Conservation (phyloP, 1,140 invertebrate species). For the Hermetia illucens region DNA sequence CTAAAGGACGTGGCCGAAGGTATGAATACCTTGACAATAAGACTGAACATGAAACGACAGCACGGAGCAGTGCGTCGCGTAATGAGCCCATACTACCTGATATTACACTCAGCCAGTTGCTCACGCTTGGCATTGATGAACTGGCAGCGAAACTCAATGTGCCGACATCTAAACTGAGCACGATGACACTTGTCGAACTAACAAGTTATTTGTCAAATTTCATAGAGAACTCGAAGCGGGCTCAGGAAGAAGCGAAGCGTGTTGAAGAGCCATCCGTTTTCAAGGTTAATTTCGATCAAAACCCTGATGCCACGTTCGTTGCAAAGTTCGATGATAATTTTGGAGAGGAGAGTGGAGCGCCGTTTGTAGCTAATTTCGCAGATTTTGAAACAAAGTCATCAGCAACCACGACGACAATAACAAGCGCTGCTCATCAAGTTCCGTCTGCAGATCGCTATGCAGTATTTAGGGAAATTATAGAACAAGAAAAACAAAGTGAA, state of each 20-base stretch:
- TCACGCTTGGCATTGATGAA: conserved; percentile 64
- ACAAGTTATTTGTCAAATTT: conserved; percentile 60
- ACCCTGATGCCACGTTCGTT: conserved; percentile 24
- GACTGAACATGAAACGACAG: conserved; percentile 29
- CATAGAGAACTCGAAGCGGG: conserved; percentile 34
- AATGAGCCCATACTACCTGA: conserved; percentile 38
- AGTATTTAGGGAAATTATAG: conserved; percentile 67
- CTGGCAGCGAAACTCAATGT: conserved; percentile 59
- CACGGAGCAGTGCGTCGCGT: conserved; percentile 15
- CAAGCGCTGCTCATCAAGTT: conserved; percentile 17
- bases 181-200: conserved; percentile 69
- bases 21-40: conserved; percentile 26
- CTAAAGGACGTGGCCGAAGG: conserved; percentile 12
- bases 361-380: conserved; percentile 46
- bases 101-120: conserved; percentile 67
- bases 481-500: conserved; percentile 47
- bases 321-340: conserved; percentile 45
- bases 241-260: conserved; percentile 10
- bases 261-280: conserved; percentile 25
- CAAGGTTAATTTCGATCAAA: conserved; percentile 40
- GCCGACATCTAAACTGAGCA: conserved; percentile 58
- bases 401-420: conserved; percentile 15
- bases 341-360: conserved; percentile 18
- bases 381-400: conserved; percentile 36
- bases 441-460: conserved; percentile 60